Base-by-base conservation (phyloP, 2,113 vertebrate genomes). In the Riparia riparia region DNA sequence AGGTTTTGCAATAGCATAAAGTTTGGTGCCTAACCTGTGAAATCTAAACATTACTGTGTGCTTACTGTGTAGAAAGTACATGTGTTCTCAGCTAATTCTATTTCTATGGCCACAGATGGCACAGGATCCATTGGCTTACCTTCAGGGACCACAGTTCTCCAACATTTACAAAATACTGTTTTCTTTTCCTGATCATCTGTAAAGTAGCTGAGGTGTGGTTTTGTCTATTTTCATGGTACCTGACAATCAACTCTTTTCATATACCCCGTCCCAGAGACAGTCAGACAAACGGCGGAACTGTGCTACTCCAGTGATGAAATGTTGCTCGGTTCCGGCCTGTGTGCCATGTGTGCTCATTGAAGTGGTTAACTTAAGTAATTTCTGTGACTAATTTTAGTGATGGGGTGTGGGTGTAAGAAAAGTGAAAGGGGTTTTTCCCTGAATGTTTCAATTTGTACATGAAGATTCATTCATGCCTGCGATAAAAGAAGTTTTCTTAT, bases 101-200 rank as follows among this genome's bases (percentile, higher is more conserved):
- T 91, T 94, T 90, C 61, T 57, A 2, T 41, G 72, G 31, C 82
- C 57, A 53, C 77, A 89, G 80, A 49, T 85, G 31, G 71, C 96
- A 95, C 71, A 41, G 79, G 87, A 83, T 95, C 12, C 14, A 44
- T 63, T 97, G 94, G 79, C 86, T 96, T 88, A 76, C 87, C 70
- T 96, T 95, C 92, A 73, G 57, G 91, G 56, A 95, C 64, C 68
- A 54, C 60, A 49, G 73, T 91, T 91, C 61, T 93, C 47, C 61
- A 88, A 83, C 6, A 26, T 89, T 94, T 86, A 21, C 34, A 72
- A 81, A 90, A 90, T 39, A 63, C 37, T 34, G 3, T 50, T 95
- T 92, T 94, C 64, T 97, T 97, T 96, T 94, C 65, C 63, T 86
- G 53, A 58, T 86, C 20, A 69, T 78, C 86, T 93, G 18, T 84